These are phyloP conservation scores for Zosterops lateralis DNA, from an alignment of 2,113 vertebrate species.

Conservation along the genomic window DNA sequence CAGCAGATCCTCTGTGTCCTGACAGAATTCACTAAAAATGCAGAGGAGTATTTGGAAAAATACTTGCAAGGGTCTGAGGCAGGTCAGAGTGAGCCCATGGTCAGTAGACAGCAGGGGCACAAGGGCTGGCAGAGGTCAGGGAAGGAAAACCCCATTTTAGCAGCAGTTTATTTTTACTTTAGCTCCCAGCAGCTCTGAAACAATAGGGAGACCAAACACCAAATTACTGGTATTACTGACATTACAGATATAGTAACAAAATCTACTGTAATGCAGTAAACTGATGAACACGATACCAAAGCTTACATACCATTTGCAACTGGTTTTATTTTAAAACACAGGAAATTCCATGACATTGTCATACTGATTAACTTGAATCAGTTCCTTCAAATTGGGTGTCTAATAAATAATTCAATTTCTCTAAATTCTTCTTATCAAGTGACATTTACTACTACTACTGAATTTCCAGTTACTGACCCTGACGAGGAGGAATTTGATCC, in stretches of 20 bases:
- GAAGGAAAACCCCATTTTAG: not conserved
- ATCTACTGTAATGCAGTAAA: not conserved
- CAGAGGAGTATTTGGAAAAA: not conserved
- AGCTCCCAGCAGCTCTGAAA: not conserved
- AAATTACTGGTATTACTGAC: not conserved
- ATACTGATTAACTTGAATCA: not conserved
- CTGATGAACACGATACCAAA: not conserved
- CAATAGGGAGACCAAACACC: not conserved
- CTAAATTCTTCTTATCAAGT: slow-evolving; percentile 1
- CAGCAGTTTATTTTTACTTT: not conserved
- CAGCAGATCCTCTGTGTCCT: not conserved
- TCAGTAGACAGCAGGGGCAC: not conserved
- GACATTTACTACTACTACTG: not conserved
- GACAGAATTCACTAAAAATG: not conserved
- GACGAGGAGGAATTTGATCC: not conserved
- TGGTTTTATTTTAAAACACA: not conserved
- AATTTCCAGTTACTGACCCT: not conserved
- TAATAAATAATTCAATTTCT: slow-evolving; percentile 27
- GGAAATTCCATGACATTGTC: not conserved
- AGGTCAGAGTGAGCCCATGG: not conserved
- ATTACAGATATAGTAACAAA: not conserved
- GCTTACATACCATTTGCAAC: not conserved
- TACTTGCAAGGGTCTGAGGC: not conserved
- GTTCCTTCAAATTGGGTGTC: not conserved
- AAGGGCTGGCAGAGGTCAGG: not conserved